Evolutionary conservation across 2,888 invertebrate species (phyloP).

Genomic region (Caenorhabditis japonica): DNA sequence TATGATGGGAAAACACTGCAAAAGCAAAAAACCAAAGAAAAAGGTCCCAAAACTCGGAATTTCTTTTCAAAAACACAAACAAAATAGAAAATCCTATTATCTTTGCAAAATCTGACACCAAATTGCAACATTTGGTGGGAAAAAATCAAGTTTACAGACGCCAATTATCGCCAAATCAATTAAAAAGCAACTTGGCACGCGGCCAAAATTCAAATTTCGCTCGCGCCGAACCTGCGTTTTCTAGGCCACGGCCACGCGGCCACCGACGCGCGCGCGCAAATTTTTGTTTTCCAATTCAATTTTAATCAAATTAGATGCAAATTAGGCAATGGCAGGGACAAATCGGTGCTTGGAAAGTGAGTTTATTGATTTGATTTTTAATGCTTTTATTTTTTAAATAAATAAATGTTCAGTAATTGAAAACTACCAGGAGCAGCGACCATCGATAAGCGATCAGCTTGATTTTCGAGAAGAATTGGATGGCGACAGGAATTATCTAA

Average conservation of each 20-base stretch:
- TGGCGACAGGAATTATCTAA: not conserved
- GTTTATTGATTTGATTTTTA: not conserved
- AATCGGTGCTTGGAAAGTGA: slow-evolving; percentile 7
- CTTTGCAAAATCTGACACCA: no score
- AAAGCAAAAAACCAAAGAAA: no score
- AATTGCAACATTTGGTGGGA: no score
- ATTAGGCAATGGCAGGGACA: not conserved
- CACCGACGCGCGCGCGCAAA: not conserved
- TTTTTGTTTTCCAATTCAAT: not conserved
- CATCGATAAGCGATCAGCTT: not conserved
- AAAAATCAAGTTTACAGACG: no score
- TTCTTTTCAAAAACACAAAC: not conserved
- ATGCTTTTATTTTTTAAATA: not conserved
- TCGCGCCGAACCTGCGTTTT: slow-evolving; percentile 6
- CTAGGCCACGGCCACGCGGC: slow-evolving; percentile 31
- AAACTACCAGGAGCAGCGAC: not conserved
- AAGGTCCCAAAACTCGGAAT: no score
- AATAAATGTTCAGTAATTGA: not conserved
- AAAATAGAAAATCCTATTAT: slow-evolving; percentile 1
- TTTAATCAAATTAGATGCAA: not conserved
- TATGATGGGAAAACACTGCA: no score
- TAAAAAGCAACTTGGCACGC: slow-evolving; percentile 10
- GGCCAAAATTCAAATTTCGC: slow-evolving; percentile 33
- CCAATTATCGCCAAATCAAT: not conserved
- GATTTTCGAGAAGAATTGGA: not conserved